Conservation (phyloP, 2,797 vertebrate genomes). For the Artibeus jamaicensis region DNA sequence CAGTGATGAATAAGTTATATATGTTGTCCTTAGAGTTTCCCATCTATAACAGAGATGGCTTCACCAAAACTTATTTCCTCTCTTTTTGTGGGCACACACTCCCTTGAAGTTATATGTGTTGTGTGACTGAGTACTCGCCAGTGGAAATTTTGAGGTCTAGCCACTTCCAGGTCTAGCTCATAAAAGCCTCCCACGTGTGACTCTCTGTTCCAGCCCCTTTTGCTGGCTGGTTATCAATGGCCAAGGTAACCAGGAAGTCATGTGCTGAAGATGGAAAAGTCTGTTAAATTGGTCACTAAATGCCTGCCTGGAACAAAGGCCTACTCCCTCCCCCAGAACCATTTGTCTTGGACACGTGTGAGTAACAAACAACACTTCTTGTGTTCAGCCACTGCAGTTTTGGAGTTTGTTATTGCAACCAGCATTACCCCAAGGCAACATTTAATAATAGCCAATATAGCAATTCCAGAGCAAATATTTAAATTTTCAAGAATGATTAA, state of each 20-base stretch:
- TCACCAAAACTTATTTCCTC: background rate
- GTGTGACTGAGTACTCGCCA: background rate
- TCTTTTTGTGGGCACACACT: background rate
- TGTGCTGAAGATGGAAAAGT: background rate
- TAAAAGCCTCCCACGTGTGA: background rate
- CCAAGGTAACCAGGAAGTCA: background rate
- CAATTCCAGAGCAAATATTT: constrained; percentile 57
- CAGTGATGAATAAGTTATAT: background rate
- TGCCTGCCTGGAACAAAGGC: background rate
- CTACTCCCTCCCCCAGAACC: background rate
- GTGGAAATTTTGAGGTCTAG: background rate
- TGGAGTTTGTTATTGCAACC: constrained; percentile 7
- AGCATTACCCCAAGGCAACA: background rate
- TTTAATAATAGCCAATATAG: background rate
- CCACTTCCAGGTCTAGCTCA: background rate
- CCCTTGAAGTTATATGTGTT: background rate
- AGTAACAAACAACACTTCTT: background rate
- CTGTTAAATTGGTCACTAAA: background rate
- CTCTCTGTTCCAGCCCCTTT: background rate
- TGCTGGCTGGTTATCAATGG: background rate
- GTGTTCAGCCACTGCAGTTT: background rate
- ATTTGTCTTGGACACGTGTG: background rate
- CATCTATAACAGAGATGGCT: background rate
- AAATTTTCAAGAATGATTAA: constrained; percentile 56
- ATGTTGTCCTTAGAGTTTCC: constrained; percentile 18